phyloP scores from a whole-genome alignment of 2,113 vertebrate genomes.

The Otus sunia region DNA sequence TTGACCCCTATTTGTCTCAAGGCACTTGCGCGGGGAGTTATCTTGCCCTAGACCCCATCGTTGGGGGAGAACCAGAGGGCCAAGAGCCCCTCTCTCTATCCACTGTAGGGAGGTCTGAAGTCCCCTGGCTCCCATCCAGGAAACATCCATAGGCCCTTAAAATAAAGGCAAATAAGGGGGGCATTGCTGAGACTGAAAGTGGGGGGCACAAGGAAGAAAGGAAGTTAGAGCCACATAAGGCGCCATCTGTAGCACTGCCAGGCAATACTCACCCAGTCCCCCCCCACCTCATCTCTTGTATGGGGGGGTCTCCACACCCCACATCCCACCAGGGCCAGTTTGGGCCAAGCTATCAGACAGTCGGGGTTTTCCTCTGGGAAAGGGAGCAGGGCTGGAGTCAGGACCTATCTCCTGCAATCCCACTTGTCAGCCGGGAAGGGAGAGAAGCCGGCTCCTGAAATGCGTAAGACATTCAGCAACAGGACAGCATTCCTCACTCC shows the following conservation, averaged over 20 bases:
- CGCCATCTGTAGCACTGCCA: neutral
- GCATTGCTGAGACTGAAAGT: neutral
- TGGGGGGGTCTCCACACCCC: accelerated
- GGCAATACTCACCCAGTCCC: neutral
- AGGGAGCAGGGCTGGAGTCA: neutral
- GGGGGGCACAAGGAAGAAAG: neutral
- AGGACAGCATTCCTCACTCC: neutral
- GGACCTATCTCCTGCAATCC: neutral
- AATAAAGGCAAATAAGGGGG: neutral
- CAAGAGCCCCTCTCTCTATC: accelerated
- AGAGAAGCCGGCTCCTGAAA: accelerated
- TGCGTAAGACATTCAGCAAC: accelerated
- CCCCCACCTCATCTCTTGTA: accelerated
- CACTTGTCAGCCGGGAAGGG: neutral
- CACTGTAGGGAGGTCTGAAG: neutral
- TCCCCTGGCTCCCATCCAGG: neutral
- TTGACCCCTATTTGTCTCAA: neutral
- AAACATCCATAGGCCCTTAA: neutral
- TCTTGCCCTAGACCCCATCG: neutral
- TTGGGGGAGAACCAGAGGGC: neutral
- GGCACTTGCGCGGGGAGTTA: neutral
- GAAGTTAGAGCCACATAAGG: accelerated
- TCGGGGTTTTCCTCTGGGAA: accelerated
- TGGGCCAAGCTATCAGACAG: neutral
- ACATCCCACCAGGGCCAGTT: neutral